Percentiles rank a stretch among this genome's conserved stretches.
phyloP scores from a whole-genome alignment of 2,113 vertebrate genomes.

The Rhagologus leucostigma region DNA sequence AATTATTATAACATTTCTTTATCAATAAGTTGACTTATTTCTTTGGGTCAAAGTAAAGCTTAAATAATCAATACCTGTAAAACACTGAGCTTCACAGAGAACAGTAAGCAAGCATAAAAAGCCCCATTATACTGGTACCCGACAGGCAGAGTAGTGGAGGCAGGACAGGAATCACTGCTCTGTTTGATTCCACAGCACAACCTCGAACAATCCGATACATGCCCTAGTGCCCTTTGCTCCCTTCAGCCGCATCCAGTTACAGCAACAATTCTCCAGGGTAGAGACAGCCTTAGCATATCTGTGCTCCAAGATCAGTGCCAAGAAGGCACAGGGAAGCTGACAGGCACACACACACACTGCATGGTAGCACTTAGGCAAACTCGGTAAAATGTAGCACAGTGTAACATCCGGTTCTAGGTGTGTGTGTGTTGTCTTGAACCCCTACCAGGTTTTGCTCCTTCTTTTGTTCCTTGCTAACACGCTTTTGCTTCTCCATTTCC shows the following conservation, averaged over 20 bases:
- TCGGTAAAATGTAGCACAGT: background rate
- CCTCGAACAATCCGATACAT: background rate
- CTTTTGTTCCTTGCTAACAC: background rate
- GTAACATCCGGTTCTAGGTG: background rate
- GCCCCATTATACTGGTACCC: background rate
- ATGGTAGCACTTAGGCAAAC: background rate
- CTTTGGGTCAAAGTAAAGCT: background rate
- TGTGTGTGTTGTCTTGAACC: background rate
- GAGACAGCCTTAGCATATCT: background rate
- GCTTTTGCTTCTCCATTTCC: background rate
- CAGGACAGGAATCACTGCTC: background rate
- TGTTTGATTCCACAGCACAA: background rate
- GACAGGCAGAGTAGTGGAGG: background rate
- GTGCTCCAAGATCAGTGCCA: background rate
- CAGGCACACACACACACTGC: background rate
- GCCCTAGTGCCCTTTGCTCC: background rate
- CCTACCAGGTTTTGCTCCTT: background rate
- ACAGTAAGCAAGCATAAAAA: background rate
- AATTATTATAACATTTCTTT: background rate
- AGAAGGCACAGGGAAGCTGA: background rate
- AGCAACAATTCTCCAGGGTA: background rate
- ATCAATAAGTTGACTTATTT: background rate
- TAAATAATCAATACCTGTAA: background rate
- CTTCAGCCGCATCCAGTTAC: background rate
- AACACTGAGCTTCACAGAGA: background rate